Conservation (phyloP, 2,113 vertebrate genomes). For the Halichoeres trimaculatus region DNA sequence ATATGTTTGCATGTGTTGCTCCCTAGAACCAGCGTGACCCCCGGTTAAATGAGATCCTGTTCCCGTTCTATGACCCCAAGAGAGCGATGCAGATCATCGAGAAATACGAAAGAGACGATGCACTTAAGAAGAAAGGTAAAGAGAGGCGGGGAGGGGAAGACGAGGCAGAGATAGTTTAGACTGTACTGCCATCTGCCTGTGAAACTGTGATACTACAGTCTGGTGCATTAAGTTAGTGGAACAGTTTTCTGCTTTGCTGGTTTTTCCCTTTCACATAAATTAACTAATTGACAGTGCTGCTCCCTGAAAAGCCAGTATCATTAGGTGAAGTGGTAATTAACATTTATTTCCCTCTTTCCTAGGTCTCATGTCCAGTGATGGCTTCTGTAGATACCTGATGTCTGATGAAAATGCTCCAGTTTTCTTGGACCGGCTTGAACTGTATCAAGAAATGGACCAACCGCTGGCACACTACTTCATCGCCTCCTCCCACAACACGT, state of each 20-base stretch:
- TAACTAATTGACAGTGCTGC: no score
- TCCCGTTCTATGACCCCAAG: slow-evolving; percentile 97
- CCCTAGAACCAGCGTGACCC: slow-evolving; percentile 97
- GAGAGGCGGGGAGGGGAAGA: background rate
- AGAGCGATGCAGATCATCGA: slow-evolving; percentile 97
- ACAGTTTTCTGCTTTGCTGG: background rate
- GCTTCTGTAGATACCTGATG: slow-evolving; percentile 98
- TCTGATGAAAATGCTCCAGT: slow-evolving; percentile 98
- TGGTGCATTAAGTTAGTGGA: background rate
- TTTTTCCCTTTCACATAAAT: background rate
- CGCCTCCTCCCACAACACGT: slow-evolving; percentile 98
- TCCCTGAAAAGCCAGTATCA: background rate
- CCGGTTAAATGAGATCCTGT: slow-evolving; percentile 97
- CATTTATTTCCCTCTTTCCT: slow-evolving; percentile 3
- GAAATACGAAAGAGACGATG: slow-evolving; percentile 92
- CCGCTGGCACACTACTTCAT: slow-evolving; percentile 97
- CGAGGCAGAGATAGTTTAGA: background rate
- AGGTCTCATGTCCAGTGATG: slow-evolving; percentile 97
- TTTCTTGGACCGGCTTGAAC: slow-evolving; percentile 94
- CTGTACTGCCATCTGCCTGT: slow-evolving; percentile 72
- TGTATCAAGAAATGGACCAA: slow-evolving; percentile 99
- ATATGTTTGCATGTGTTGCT: slow-evolving; percentile 50
- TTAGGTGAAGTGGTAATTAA: no score
- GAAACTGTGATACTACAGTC: slow-evolving; percentile 19
- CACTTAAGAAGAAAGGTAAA: slow-evolving; percentile 94